A percentile compares a stretch with the other conserved stretches of the same genome.
Evolutionary conservation across 2,113 vertebrate species (phyloP).

Genomic region (Sphyrna mokarran): DNA sequence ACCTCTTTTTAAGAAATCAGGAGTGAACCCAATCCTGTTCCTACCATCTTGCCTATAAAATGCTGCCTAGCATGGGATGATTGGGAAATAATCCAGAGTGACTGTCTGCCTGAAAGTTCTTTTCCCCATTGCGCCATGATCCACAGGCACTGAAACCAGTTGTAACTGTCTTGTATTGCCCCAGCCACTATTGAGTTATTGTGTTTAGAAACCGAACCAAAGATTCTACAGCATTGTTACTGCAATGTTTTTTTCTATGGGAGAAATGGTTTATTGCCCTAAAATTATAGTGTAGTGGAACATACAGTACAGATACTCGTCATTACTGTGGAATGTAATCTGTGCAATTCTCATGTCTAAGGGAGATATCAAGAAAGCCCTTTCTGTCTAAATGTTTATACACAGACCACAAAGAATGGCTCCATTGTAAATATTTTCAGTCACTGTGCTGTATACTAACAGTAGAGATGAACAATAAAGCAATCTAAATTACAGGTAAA

Average conservation of each 20-base stretch:
- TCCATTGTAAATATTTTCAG: slow-evolving; percentile 30
- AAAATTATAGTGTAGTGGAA: slow-evolving; percentile 8
- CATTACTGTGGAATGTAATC: slow-evolving; percentile 19
- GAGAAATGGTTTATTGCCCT: slow-evolving; percentile 20
- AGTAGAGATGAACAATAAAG: neutral
- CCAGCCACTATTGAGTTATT: neutral
- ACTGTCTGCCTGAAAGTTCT: neutral
- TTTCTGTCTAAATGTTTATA: slow-evolving; percentile 26
- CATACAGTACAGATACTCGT: neutral
- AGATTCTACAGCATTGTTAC: neutral
- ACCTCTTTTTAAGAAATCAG: neutral
- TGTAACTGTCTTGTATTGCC: neutral
- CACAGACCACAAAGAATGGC: neutral
- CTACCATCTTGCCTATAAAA: neutral
- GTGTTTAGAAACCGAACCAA: neutral
- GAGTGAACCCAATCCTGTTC: too few species aligned
- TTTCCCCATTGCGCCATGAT: neutral
- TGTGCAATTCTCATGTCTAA: neutral
- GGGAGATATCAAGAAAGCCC: slow-evolving; percentile 16
- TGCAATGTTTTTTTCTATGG: neutral
- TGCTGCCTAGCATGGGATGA: neutral
- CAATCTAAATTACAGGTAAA: slow-evolving; percentile 22
- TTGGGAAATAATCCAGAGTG: neutral
- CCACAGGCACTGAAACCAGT: neutral
- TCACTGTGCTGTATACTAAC: neutral